These are phyloP conservation scores for Drosophila funebris DNA, from an alignment of 1,140 invertebrate species.

Conservation along the genomic window DNA sequence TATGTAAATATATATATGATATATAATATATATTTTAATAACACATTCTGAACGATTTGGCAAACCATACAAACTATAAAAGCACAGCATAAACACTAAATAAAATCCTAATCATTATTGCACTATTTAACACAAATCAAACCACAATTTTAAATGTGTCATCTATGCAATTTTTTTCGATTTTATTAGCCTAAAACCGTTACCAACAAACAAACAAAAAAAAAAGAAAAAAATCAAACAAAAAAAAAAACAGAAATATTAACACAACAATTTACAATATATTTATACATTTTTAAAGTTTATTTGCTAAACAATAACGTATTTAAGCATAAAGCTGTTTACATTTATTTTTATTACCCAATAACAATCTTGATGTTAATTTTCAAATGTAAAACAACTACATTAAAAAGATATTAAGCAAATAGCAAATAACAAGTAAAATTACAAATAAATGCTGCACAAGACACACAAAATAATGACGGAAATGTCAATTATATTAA, in stretches of 20 bases:
- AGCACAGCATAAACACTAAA: background rate
- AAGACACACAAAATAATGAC: slow-evolving; percentile 25
- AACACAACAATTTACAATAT: slow-evolving; percentile 31
- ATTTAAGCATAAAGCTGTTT: background rate
- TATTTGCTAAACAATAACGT: background rate
- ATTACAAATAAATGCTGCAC: slow-evolving; percentile 5
- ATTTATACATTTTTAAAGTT: slow-evolving; percentile 52
- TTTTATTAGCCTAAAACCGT: slow-evolving; percentile 31
- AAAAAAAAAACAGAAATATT: background rate
- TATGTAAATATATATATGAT: background rate
- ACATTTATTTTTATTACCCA: background rate
- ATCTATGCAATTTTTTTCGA: slow-evolving; percentile 43
- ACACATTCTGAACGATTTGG: background rate
- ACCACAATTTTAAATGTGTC: slow-evolving; percentile 62
- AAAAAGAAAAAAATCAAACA: background rate
- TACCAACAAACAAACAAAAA: background rate
- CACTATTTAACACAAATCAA: slow-evolving; percentile 25
- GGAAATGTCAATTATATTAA: slow-evolving; percentile 21
- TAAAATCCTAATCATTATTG: background rate
- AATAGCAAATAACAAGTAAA: background rate
- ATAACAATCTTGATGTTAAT: background rate
- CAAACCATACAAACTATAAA: background rate
- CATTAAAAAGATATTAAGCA: background rate
- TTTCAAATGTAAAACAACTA: background rate
- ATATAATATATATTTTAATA: slow-evolving; percentile 18